phyloP scores from a whole-genome alignment of 2,888 invertebrate genomes.

The Sialis fuliginosa region DNA sequence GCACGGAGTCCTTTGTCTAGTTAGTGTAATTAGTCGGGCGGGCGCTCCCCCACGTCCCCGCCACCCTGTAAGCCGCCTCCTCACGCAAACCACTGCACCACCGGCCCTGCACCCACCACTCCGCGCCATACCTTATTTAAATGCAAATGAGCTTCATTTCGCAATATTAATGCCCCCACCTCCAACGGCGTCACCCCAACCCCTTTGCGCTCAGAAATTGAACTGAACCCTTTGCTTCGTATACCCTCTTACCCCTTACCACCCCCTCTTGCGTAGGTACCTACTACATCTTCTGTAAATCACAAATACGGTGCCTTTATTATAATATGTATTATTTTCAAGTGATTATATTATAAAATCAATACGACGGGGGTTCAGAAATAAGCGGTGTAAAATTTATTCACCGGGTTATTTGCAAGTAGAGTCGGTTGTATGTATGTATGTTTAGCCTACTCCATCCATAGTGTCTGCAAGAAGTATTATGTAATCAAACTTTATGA shows the following conservation, averaged over 20 bases:
- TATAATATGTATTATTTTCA: no score
- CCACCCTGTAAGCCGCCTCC: constrained; percentile 9
- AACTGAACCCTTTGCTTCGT: constrained; percentile 9
- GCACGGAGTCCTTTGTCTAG: constrained; percentile 29
- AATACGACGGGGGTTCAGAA: no score
- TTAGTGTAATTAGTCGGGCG: constrained; percentile 30
- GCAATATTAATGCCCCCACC: constrained; percentile 69
- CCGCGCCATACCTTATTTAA: constrained; percentile 52
- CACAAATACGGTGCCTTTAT: no score
- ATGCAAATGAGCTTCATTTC: constrained; percentile 83
- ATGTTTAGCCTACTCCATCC: no score
- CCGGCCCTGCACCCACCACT: constrained; percentile 15
- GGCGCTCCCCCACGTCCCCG: constrained; percentile 14
- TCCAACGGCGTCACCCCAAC: constrained; percentile 19
- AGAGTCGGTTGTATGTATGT: no score
- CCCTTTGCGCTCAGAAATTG: constrained; percentile 8
- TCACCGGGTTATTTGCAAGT: no score
- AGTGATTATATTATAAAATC: no score
- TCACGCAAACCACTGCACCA: constrained; percentile 8
- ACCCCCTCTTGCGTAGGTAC: constrained; percentile 1
- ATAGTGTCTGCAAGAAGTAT: no score
- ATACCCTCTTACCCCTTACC: constrained; percentile 1
- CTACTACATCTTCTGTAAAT: no score
- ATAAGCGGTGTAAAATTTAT: no score
- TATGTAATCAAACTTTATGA: no score